These are phyloP conservation scores for Falco punctatus DNA, from an alignment of 2,113 vertebrate species.

Conservation along the genomic window DNA sequence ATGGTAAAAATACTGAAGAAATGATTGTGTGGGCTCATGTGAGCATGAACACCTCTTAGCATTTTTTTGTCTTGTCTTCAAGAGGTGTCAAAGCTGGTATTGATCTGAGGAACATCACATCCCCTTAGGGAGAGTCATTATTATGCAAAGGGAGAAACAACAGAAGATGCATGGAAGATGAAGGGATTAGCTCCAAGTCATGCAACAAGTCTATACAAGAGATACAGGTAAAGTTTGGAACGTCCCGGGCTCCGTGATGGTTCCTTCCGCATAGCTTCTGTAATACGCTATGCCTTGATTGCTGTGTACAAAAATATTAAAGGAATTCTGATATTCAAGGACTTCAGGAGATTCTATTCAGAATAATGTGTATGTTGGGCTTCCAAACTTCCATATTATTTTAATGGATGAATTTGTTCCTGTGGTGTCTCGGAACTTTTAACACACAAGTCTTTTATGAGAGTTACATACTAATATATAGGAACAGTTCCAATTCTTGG, in stretches of 20 bases:
- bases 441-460: neutral
- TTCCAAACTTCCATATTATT: neutral
- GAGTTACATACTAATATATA: neutral
- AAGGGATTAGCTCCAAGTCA: neutral
- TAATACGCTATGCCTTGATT: neutral
- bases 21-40: neutral
- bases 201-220: neutral
- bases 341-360: neutral
- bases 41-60: neutral
- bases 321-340: neutral
- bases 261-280: neutral
- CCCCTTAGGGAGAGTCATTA: neutral
- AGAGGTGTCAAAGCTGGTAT: neutral
- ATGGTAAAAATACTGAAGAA: neutral
- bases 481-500: neutral
- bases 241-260: neutral
- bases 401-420: neutral
- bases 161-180: neutral
- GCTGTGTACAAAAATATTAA: neutral
- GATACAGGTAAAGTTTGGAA: neutral
- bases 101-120: neutral
- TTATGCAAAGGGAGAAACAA: neutral
- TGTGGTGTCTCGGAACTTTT: neutral
- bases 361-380: neutral
- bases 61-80: neutral